Evolutionary conservation across 2,113 vertebrate species (phyloP).

Genomic region (Phocoena phocoena): DNA sequence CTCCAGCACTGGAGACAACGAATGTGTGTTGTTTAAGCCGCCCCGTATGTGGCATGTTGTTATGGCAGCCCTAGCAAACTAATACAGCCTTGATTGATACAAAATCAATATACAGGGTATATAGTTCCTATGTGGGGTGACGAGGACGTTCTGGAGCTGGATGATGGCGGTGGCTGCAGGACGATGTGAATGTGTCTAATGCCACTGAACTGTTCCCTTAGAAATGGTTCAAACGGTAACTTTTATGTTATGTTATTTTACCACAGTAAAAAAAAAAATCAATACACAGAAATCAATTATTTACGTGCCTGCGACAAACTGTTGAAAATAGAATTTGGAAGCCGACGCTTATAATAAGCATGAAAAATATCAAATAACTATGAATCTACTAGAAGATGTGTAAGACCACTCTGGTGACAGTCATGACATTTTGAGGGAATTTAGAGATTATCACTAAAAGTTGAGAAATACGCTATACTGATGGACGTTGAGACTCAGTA

Average conservation of each 20-base stretch:
- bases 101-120: background rate
- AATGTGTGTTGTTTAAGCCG: background rate
- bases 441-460: background rate
- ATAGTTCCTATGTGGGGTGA: background rate
- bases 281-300: background rate
- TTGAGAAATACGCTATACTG: fast-evolving
- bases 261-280: background rate
- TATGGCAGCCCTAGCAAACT: background rate
- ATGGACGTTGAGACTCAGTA: fast-evolving
- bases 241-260: background rate
- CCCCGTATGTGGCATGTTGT: background rate
- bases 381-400: background rate
- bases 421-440: background rate
- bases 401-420: fast-evolving
- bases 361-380: background rate
- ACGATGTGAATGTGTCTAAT: fast-evolving
- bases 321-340: background rate
- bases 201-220: fast-evolving
- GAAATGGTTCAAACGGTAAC: fast-evolving
- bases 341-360: background rate
- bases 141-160: too few relatives aligned
- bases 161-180: fast-evolving
- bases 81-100: background rate
- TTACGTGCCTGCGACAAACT: too few relatives aligned
- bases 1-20: fast-evolving